Percentiles rank a stretch among this genome's conserved stretches.
Conservation (phyloP, 2,113 vertebrate genomes). For the Eubucco bourcierii region DNA sequence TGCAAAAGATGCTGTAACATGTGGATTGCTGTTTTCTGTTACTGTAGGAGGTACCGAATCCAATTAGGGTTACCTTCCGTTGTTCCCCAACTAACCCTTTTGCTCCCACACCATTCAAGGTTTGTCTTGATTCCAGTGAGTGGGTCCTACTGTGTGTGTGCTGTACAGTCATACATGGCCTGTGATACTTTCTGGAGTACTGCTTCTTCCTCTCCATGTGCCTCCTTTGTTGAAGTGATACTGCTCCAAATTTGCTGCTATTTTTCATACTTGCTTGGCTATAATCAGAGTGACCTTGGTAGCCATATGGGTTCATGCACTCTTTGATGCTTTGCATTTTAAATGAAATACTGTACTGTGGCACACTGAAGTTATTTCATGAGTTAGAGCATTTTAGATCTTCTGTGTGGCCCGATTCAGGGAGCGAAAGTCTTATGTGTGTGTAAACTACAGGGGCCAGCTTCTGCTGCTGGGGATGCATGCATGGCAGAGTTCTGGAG, state of each 20-base stretch:
- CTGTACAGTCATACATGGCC: conserved; percentile 23
- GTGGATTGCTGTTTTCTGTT: conserved; percentile 82
- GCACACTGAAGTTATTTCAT: conserved; percentile 31
- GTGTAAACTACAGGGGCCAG: background rate
- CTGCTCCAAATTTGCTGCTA: background rate
- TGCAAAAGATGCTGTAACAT: conserved; percentile 44
- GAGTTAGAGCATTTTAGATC: background rate
- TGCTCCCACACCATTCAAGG: conserved; percentile 97
- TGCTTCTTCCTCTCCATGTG: background rate
- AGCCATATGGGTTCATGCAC: background rate
- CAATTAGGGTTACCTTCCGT: conserved; percentile 88
- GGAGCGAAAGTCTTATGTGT: conserved; percentile 54
- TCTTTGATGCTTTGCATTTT: conserved; percentile 28
- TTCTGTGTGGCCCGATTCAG: conserved; percentile 40
- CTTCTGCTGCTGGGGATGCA: background rate
- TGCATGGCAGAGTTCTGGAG: background rate
- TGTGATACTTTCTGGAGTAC: conserved; percentile 14
- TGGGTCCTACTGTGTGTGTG: background rate
- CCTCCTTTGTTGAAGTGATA: background rate
- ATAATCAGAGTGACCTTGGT: background rate
- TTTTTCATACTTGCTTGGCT: conserved; percentile 18
- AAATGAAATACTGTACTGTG: conserved; percentile 48
- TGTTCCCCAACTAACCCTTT: conserved; percentile 97
- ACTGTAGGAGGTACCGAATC: conserved; percentile 89
- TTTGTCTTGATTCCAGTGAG: conserved; percentile 79